Evolutionary conservation across 2,797 vertebrate genomes (phyloP), one percentile per base, ranked within the genome.

Genomic region (Phalloptychus januarius): DNA sequence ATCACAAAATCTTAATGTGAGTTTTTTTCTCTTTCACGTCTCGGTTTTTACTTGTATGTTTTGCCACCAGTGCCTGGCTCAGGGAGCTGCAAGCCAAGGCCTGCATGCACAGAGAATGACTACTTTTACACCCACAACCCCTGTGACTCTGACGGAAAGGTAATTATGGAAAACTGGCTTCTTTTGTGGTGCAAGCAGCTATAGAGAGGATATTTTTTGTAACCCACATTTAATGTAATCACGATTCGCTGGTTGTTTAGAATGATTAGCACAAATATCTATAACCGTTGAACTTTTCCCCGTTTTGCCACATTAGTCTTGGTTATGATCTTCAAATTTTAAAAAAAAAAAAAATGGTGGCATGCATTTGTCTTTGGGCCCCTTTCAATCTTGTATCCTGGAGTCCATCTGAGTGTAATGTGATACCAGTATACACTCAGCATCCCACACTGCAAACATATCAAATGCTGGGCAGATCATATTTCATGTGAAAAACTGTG

Each of bases 81-180:
- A 10, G 95, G 93, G 7, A 94, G 91, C 78, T 99, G 98, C 93
- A 95, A 95, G 50, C 71, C 80, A 1, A 96, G 97, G 28, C 97
- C 96, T 0, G 93, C 96, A 28, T 99, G 98, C 92, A 97, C 95
- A 0, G 91, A 95, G 78, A 96, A 94, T 72, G 98, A 99, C 87
- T 99, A 97, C 89, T 99, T 99, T 95, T 98, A 96, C 90, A 99
- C 96, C 0, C 98, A 99, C 92, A 98, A 95, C 0, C 95, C 96
- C 69, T 99, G 98, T 83, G 96, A 99, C 72, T 89, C 92, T 44
- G 80, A 78, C 0, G 96, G 96, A 88, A 94, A 97, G 97, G 98
- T 99, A 95, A 81, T 36, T 28, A 80, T 69, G 54, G 75, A 50
- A 61, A 58, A 44, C 23, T 42, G 38, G 3, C 11, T 69, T 69